phyloP scores from a whole-genome alignment of 1,140 invertebrate genomes.

The Platyscapa corneri region DNA sequence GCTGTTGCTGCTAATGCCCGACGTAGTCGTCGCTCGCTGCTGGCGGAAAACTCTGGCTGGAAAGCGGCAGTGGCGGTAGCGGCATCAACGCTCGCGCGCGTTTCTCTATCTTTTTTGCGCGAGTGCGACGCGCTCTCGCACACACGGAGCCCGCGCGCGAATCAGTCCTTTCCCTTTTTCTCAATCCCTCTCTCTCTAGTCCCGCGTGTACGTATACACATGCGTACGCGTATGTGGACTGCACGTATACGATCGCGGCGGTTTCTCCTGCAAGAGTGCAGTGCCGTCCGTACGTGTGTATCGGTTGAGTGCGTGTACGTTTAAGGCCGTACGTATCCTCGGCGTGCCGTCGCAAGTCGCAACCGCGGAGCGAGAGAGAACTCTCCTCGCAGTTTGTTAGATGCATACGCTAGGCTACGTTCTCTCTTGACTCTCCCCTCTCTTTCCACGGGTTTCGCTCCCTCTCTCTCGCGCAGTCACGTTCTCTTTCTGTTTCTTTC shows the following conservation, averaged over 20 bases:
- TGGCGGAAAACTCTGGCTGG: conserved; percentile 24
- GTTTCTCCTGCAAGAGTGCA: neutral
- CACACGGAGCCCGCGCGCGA: neutral
- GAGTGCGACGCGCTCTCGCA: conserved; percentile 10
- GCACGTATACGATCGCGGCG: no score
- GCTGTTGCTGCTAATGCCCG: neutral
- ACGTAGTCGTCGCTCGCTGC: neutral
- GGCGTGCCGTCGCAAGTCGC: conserved; percentile 28
- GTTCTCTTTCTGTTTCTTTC: conserved; percentile 10
- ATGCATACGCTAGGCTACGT: conserved; percentile 34
- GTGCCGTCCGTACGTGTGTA: neutral
- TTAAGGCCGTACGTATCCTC: neutral
- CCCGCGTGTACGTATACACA: neutral
- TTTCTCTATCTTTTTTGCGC: conserved; percentile 25
- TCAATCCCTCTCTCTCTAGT: neutral
- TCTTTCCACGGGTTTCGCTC: neutral
- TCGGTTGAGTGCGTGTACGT: neutral
- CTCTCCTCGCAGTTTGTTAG: conserved; percentile 28
- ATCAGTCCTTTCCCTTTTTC: conserved; percentile 14
- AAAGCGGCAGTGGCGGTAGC: conserved; percentile 11
- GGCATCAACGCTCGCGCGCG: conserved; percentile 26
- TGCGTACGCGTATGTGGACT: neutral
- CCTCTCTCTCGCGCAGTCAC: neutral
- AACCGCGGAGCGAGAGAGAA: conserved; percentile 37
- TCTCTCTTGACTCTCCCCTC: neutral